Conservation (phyloP, 2,888 invertebrate species). For the Tridacna crocea region DNA sequence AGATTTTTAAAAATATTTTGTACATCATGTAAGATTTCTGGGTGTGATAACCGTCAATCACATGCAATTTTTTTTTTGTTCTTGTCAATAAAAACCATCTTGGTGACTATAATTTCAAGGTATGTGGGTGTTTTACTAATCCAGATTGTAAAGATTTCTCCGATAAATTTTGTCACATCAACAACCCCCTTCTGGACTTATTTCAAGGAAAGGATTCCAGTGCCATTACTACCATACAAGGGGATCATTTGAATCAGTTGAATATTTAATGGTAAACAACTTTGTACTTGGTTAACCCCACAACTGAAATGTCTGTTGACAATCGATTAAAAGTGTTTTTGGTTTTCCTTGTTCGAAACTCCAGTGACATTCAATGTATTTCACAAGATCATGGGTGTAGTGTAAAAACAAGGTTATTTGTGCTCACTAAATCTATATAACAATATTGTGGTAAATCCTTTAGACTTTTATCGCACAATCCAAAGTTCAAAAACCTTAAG, state of each 20-base stretch:
- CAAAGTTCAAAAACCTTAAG: too few relatives aligned
- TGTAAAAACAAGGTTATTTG: constrained; percentile 13
- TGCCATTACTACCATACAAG: constrained; percentile 12
- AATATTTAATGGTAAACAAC: constrained; percentile 26
- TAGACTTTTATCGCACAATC: background rate
- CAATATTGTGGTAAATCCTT: constrained; percentile 1
- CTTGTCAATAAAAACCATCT: too few relatives aligned
- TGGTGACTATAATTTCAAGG: too few relatives aligned
- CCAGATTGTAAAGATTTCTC: too few relatives aligned
- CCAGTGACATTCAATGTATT: background rate
- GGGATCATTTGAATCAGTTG: constrained; percentile 8
- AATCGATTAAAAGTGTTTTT: constrained; percentile 1
- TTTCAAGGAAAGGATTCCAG: background rate
- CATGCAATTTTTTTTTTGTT: too few relatives aligned
- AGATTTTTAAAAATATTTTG: too few relatives aligned
- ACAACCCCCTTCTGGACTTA: too few relatives aligned
- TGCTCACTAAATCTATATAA: background rate
- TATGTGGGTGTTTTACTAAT: too few relatives aligned
- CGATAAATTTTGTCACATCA: too few relatives aligned
- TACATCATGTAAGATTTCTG: too few relatives aligned
- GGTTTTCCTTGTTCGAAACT: background rate
- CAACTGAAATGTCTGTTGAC: constrained; percentile 1
- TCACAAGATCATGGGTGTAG: background rate
- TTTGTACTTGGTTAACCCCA: constrained; percentile 9
- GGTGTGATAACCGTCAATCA: too few relatives aligned